Evolutionary conservation across 2,888 invertebrate genomes (phyloP), one percentile per base, ranked within the genome.

Genomic region (Ephialtes manifestator): DNA sequence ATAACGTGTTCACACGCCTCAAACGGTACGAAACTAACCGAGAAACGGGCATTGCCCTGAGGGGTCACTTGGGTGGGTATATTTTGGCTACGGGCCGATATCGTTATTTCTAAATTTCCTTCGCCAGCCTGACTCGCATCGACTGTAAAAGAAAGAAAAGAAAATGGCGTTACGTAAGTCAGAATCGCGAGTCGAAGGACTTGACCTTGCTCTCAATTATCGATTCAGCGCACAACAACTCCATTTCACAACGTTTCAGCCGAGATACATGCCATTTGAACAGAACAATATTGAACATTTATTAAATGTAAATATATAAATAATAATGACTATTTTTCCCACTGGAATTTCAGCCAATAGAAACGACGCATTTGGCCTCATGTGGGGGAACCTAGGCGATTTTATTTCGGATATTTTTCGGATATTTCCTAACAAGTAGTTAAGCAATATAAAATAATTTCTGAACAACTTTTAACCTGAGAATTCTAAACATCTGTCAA

Each of bases 121-220:
- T 99, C 99, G 11, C 99, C 99, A 67, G 99, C 99, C 94, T 98
- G 97, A 87, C 98, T 98, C 3, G 99, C 99, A 94, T 99, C 99
- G 74, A 99, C 99, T 95, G 91, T 53, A 20, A 91, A 91, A 84
- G 71, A 83, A 13, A 79, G 15, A 83, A 71, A 82, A 13, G 70
- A 31, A 71, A 39, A 24, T n/a, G 4, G 51, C 31, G 43, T 67
- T 67, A 35, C 18, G 11, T 11, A 58, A 72, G 35, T 31, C 5
- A 4, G 13, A 20, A 10, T 60, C 10, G 18, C 18, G 5, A 28
- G 8, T 63, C 7, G n/a, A 63, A n/a, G 35, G n/a, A 63, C 35
- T 5, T 35, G 60, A n/a, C n/a, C 31, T 63, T n/a, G 35, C 1
- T 31, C 60, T 18, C n/a, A n/a, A 35, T 35, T 35, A 35, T 13